Evolutionary conservation across 2,888 invertebrate species (phyloP), one percentile per base, ranked within the genome.

Genomic region (Saturnia japonica): DNA sequence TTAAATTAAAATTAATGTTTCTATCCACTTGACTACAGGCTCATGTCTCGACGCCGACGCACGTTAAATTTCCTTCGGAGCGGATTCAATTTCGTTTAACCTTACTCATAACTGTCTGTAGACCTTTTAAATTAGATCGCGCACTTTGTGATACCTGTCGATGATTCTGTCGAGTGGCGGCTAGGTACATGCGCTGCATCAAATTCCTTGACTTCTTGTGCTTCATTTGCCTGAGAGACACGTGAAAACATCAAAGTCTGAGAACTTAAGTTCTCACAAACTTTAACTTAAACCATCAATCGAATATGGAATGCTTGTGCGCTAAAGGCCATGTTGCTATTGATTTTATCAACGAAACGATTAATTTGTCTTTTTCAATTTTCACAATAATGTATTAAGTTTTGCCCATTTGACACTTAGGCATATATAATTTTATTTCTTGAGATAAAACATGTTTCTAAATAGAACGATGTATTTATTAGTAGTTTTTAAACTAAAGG

Each of bases 91-190:
- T 25, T 69, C 60, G 40, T 70, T 11, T 40, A 42, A 40, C 51
- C n/a, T 69, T 67, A 67, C 25, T 70, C 54, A 67, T 67, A 70
- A 70, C 51, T 57, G 54, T 28, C 67, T 70, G 42, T 51, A 43
- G 57, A 54, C 19, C 25, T 28, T 28, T 51, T 43, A 42, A 42
- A 67, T 42, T 57, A 70, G 12, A 25, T 34, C 22, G 12, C 66
- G 42, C 43, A 67, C 25, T 54, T 67, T 12, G 42, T 34, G 34
- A 28, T 67, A 51, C 70, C 11, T 64, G 40, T 64, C 64, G 64
- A 1, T 25, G 11, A 12, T n/a, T 12, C 40, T 19, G 40, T n/a
- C 40, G 12, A 28, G 8, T 19, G 40, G 19, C n/a, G 19, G 14
- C 19, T 19, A 19, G 40, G n/a, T 16, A n/a, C 0, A n/a, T n/a